phyloP scores from a whole-genome alignment of 1,140 invertebrate genomes.

The Luehdorfia chinensis region DNA sequence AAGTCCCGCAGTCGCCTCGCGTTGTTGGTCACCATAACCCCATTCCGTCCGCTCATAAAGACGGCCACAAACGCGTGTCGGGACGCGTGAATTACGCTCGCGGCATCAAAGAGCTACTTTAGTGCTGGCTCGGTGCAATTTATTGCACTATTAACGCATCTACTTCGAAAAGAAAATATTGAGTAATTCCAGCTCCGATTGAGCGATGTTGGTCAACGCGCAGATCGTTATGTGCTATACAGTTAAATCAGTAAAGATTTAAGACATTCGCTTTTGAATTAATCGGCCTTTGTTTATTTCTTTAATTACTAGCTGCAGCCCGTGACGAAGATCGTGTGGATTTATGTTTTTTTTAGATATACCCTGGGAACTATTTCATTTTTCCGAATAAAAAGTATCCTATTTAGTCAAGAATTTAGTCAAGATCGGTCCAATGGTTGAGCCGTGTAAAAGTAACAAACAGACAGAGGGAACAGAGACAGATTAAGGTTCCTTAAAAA shows the following conservation, averaged over 20 bases:
- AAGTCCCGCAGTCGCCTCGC: neutral
- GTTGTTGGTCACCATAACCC: neutral
- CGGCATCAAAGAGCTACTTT: constrained; percentile 13
- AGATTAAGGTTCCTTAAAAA: too few relatives aligned
- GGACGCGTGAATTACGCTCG: constrained; percentile 1
- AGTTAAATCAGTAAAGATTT: constrained; percentile 5
- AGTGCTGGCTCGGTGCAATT: constrained; percentile 2
- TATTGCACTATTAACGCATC: constrained; percentile 6
- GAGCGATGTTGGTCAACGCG: constrained; percentile 4
- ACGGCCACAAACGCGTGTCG: neutral
- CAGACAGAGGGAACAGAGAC: too few relatives aligned
- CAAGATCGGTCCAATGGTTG: too few relatives aligned
- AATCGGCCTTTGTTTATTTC: too few relatives aligned
- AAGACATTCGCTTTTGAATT: too few relatives aligned
- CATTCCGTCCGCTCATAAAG: neutral
- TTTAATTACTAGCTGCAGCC: too few relatives aligned
- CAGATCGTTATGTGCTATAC: neutral
- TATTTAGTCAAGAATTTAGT: too few relatives aligned
- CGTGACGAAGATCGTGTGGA: too few relatives aligned
- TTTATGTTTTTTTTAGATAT: too few relatives aligned
- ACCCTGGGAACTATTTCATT: too few relatives aligned
- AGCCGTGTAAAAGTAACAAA: too few relatives aligned
- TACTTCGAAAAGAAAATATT: constrained; percentile 6
- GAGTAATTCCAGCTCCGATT: constrained; percentile 9
- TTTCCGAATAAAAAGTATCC: too few relatives aligned